Evolutionary conservation across 2,113 vertebrate species (phyloP).

Genomic region (Sander vitreus): DNA sequence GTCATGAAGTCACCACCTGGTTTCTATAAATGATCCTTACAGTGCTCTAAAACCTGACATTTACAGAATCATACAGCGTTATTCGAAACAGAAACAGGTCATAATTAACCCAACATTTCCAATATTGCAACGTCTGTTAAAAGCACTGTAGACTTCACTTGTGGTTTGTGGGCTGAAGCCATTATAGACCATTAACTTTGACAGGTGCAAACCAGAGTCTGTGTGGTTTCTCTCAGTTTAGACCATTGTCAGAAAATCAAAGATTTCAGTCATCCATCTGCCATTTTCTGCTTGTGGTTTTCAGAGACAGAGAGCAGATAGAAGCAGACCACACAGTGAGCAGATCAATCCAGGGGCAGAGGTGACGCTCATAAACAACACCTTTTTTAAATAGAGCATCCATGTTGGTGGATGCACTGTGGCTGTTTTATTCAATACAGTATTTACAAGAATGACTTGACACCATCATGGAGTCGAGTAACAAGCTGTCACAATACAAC

Average conservation of each 20-base stretch:
- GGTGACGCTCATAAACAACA: background rate
- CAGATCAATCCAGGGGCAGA: background rate
- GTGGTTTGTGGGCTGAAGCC: conserved; percentile 10
- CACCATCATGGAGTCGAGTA: background rate
- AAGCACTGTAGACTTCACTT: background rate
- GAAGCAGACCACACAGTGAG: background rate
- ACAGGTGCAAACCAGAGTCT: background rate
- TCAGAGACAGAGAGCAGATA: background rate
- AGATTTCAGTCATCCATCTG: background rate
- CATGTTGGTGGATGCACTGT: background rate
- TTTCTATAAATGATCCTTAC: too few relatives aligned
- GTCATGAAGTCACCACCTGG: too few relatives aligned
- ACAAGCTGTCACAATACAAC: background rate
- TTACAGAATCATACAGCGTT: too few relatives aligned
- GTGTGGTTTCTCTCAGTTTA: background rate
- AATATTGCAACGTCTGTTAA: too few relatives aligned
- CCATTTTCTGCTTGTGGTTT: background rate
- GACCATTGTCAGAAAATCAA: background rate
- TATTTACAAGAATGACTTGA: background rate
- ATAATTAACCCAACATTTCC: background rate
- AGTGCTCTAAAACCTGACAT: too few relatives aligned
- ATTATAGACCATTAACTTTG: background rate
- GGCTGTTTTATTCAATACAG: background rate
- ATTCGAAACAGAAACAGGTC: background rate
- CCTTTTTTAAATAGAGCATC: background rate